Conservation (phyloP, 2,888 invertebrate species). For the Invenusta paracnida region DNA sequence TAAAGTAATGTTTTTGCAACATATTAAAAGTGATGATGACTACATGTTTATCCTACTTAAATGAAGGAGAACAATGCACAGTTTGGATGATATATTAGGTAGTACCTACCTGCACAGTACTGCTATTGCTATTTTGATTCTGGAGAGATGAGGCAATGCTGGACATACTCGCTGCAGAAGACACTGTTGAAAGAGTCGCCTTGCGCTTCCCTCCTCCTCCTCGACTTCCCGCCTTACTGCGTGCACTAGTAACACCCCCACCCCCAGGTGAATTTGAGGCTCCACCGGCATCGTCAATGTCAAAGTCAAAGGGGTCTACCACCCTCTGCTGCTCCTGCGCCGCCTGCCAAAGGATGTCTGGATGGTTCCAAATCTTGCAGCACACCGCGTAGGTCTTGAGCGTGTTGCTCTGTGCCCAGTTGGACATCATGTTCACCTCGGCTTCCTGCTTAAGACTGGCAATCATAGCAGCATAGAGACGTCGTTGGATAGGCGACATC, state of each 20-base stretch:
- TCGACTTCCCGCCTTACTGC: not conserved
- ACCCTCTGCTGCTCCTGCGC: conserved; percentile 25
- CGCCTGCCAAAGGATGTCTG: conserved; percentile 59
- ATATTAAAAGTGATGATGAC: too few species aligned
- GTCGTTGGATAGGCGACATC: not conserved
- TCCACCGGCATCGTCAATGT: conserved; percentile 8
- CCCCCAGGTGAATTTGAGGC: too few species aligned
- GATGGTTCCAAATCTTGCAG: conserved; percentile 67
- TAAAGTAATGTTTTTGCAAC: too few species aligned
- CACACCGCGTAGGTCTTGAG: conserved; percentile 95
- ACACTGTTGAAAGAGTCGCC: not conserved
- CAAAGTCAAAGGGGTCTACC: conserved; percentile 34
- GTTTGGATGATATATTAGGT: too few species aligned
- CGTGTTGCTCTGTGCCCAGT: conserved; percentile 70
- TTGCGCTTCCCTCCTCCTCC: not conserved
- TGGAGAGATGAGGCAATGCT: too few species aligned
- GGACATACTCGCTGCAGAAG: too few species aligned
- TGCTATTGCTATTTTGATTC: too few species aligned
- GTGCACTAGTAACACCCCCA: not conserved
- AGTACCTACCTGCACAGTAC: too few species aligned
- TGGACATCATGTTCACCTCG: conserved; percentile 48
- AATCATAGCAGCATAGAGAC: conserved; percentile 63
- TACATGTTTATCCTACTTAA: too few species aligned
- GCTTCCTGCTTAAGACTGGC: too few species aligned
- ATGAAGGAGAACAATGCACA: too few species aligned